Base-by-base conservation (phyloP, 2,888 invertebrate genomes). In the Phaedon cochleariae region DNA sequence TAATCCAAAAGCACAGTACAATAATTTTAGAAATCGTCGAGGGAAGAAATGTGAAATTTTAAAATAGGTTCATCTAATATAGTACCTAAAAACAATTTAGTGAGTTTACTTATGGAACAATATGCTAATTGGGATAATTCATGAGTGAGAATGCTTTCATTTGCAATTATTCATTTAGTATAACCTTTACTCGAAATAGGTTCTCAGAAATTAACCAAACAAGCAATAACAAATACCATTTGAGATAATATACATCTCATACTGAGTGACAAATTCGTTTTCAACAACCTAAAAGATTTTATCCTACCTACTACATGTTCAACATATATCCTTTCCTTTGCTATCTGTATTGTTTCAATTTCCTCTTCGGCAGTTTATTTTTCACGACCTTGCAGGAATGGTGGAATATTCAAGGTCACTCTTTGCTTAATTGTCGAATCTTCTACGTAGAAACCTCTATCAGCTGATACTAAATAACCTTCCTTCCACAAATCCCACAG, bases 21-120 rank as follows among this genome's bases (percentile, higher is more conserved):
- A n/a, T n/a, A n/a, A n/a, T n/a, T n/a, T n/a, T n/a, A n/a, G n/a
- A n/a, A n/a, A n/a, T n/a, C n/a, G n/a, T n/a, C n/a, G n/a, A n/a
- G n/a, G n/a, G n/a, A n/a, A n/a, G n/a, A n/a, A n/a, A n/a, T n/a
- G n/a, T n/a, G n/a, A n/a, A n/a, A n/a, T n/a, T n/a, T n/a, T n/a
- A n/a, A n/a, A n/a, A n/a, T n/a, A n/a, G n/a, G n/a, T n/a, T n/a
- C n/a, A n/a, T n/a, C n/a, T n/a, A n/a, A n/a, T n/a, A n/a, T n/a
- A n/a, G n/a, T n/a, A n/a, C n/a, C n/a, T n/a, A n/a, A n/a, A n/a
- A n/a, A n/a, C n/a, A n/a, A n/a, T n/a, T n/a, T n/a, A n/a, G n/a
- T n/a, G n/a, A n/a, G n/a, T n/a, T n/a, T n/a, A n/a, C n/a, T 71
- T 72, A 53, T 73, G 73, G 48, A 58, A 75, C 49, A 60, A 64